These are phyloP conservation scores for Drosophila bunnanda DNA, from an alignment of 2,888 invertebrate genomes.

Conservation along the genomic window DNA sequence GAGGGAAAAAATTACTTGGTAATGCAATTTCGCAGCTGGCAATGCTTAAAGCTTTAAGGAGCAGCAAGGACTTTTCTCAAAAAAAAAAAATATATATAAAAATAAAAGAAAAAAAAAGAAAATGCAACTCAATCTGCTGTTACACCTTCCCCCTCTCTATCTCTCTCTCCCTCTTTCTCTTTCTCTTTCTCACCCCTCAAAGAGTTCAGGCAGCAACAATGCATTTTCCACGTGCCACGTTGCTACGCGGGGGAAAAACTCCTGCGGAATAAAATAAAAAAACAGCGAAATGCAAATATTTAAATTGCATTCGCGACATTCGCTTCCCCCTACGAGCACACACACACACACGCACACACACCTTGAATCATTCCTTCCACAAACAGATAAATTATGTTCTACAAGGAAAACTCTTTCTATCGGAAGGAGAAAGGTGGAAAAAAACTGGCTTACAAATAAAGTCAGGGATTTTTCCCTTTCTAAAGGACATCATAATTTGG, in stretches of 20 bases:
- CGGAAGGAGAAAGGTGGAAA: not conserved
- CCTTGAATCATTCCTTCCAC: conserved; percentile 79
- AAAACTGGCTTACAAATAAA: not conserved
- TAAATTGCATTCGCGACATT: conserved; percentile 80
- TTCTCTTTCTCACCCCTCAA: too few relatives aligned
- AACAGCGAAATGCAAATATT: conserved; percentile 77
- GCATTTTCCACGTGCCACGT: conserved; percentile 33
- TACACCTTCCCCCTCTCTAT: conserved; percentile 4
- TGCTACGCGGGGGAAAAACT: conserved; percentile 16
- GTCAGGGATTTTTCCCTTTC: conserved; percentile 5
- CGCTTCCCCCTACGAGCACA: conserved; percentile 49
- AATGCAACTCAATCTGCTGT: conserved; percentile 34
- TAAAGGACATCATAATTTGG: conserved; percentile 12
- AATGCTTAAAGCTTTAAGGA: conserved; percentile 63
- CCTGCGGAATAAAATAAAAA: conserved; percentile 63
- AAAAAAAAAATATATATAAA: too few relatives aligned
- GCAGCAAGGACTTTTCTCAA: not conserved
- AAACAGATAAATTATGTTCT: conserved; percentile 81
- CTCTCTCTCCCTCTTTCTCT: too few relatives aligned
- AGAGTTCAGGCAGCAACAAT: conserved; percentile 43
- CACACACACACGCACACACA: conserved; percentile 56
- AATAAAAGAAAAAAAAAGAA: not conserved
- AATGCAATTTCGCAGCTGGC: conserved; percentile 74
- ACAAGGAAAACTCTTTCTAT: conserved; percentile 64
- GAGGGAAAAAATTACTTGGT: conserved; percentile 60